Conservation (phyloP, 2,888 invertebrate genomes). For the Thereva nobilitata region DNA sequence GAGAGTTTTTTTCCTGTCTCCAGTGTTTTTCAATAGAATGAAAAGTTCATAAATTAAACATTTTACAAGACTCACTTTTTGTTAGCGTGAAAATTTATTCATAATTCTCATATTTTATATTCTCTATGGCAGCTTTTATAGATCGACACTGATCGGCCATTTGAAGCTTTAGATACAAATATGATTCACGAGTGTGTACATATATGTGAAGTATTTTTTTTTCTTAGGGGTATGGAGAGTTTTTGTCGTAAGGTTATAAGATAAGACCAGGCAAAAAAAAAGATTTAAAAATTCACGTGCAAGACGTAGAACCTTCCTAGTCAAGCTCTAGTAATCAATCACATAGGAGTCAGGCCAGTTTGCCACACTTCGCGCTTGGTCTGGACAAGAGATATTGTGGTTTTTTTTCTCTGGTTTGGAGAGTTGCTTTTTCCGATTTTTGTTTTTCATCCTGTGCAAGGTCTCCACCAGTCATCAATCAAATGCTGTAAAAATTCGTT, state of each 20-base stretch:
- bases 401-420: conserved; percentile 1
- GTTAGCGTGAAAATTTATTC: conserved; percentile 3
- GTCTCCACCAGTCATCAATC: conserved; percentile 30
- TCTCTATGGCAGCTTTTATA: too few species aligned
- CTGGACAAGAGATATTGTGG: conserved; percentile 12
- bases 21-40: conserved; percentile 39
- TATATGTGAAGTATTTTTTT: too few species aligned
- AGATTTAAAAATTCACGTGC: too few species aligned
- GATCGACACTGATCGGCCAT: too few species aligned
- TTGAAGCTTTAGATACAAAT: too few species aligned
- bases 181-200: too few species aligned
- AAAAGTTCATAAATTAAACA: conserved; percentile 41
- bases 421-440: conserved; percentile 1
- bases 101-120: too few species aligned
- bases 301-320: not conserved
- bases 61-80: conserved; percentile 35
- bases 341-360: conserved; percentile 28
- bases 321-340: conserved; percentile 25
- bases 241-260: too few species aligned
- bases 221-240: too few species aligned
- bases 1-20: conserved; percentile 33
- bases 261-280: too few species aligned
- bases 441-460: conserved; percentile 27
- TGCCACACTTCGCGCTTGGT: conserved; percentile 27
- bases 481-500: conserved; percentile 28